Conservation (phyloP, 2,797 vertebrate genomes). For the Arrhamphus sclerolepis region DNA sequence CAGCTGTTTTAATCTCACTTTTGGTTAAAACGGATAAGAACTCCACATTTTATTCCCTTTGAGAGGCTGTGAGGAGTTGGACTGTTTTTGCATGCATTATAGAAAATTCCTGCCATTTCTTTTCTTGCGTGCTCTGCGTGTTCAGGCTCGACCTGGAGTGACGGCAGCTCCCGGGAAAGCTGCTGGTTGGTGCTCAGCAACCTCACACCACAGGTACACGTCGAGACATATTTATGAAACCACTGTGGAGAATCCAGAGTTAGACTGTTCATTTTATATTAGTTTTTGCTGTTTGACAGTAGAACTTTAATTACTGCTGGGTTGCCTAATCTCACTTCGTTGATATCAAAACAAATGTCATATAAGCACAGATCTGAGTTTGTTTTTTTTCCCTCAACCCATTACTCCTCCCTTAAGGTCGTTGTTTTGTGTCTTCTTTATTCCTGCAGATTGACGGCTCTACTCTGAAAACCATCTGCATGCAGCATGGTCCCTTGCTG, state of each 20-base stretch:
- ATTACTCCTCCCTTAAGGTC: neutral
- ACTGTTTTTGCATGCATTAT: too few relatives aligned
- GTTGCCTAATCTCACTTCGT: too few relatives aligned
- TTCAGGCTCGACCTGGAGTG: constrained; percentile 92
- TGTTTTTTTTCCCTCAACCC: too few relatives aligned
- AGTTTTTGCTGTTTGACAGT: neutral
- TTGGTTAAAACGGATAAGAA: too few relatives aligned
- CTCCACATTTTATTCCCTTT: too few relatives aligned
- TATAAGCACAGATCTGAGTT: too few relatives aligned
- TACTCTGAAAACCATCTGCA: constrained; percentile 97
- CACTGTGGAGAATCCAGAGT: neutral
- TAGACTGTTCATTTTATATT: neutral
- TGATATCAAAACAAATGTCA: too few relatives aligned
- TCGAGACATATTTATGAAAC: neutral
- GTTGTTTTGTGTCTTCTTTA: neutral
- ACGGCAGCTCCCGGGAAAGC: constrained; percentile 91
- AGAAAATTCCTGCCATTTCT: neutral
- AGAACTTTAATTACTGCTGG: too few relatives aligned
- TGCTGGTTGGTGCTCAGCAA: constrained; percentile 99
- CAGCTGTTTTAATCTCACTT: too few relatives aligned
- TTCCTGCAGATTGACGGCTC: constrained; percentile 92
- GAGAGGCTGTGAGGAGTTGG: too few relatives aligned
- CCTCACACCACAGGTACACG: constrained; percentile 96
- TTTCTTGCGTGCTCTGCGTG: constrained; percentile 17
- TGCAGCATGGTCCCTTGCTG: constrained; percentile 98